phyloP scores from a whole-genome alignment of 2,888 invertebrate genomes.

The Pilophorus perplexus region DNA sequence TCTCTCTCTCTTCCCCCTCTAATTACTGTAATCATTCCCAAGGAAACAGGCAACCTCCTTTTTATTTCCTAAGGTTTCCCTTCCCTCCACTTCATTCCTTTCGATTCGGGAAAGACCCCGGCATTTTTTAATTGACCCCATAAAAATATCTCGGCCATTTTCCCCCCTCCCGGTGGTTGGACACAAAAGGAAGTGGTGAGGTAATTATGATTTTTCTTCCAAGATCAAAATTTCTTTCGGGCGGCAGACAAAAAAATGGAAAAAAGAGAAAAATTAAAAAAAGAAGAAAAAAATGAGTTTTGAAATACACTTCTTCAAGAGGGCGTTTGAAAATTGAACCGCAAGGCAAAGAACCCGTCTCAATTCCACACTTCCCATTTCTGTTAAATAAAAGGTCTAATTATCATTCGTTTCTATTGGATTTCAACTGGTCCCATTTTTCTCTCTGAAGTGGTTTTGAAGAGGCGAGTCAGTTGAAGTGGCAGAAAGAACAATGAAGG shows the following conservation, averaged over 20 bases:
- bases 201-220: slow-evolving; percentile 11
- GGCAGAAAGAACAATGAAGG: no score
- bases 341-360: slow-evolving; percentile 22
- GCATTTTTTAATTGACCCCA: slow-evolving; percentile 31
- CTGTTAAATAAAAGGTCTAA: slow-evolving; percentile 37
- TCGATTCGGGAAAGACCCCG: background rate
- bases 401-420: slow-evolving; percentile 36
- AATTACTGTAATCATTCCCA: slow-evolving; percentile 32
- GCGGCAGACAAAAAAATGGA: background rate
- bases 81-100: background rate
- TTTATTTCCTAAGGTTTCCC: slow-evolving; percentile 19
- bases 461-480: no score
- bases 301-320: background rate
- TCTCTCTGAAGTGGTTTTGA: background rate
- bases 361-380: slow-evolving; percentile 32
- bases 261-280: background rate
- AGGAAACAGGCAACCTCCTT: background rate
- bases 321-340: slow-evolving; percentile 14
- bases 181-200: slow-evolving; percentile 24
- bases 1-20: no score
- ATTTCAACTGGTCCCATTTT: background rate
- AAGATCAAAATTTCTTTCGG: slow-evolving; percentile 10
- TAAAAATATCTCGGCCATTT: slow-evolving; percentile 40
- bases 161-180: background rate
- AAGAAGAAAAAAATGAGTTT: background rate